Evolutionary conservation across 2,888 invertebrate genomes (phyloP).

Genomic region (Micropterix aruncella): DNA sequence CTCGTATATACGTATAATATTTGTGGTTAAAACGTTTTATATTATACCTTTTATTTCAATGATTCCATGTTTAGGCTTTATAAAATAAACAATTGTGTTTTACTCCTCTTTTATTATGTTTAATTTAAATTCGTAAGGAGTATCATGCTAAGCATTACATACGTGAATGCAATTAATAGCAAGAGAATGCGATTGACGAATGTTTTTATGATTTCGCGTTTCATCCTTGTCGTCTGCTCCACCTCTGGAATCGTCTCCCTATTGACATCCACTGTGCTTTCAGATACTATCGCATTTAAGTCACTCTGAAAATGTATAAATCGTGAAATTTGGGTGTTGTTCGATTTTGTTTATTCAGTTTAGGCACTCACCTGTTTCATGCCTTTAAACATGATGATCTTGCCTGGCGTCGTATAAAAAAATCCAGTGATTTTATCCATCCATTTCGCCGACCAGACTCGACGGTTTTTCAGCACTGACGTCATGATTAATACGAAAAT

Average conservation of each 20-base stretch:
- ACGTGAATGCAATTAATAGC: background rate
- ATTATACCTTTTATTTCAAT: no score
- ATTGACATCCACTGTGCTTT: background rate
- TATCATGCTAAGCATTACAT: background rate
- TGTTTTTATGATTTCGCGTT: background rate
- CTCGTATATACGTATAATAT: no score
- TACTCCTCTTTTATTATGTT: no score
- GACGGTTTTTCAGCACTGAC: background rate
- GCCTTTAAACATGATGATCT: background rate
- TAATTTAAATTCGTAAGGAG: background rate
- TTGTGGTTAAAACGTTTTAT: no score
- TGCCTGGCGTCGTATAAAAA: background rate
- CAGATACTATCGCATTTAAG: background rate
- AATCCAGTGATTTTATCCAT: background rate
- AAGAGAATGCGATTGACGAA: background rate
- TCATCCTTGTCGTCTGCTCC: background rate
- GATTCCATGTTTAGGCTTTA: no score
- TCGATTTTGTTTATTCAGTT: background rate
- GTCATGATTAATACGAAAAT: background rate
- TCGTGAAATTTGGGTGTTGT: background rate
- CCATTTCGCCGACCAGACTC: background rate
- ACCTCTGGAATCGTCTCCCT: background rate
- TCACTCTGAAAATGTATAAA: background rate
- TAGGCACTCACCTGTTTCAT: background rate
- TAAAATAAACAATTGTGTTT: no score